Evolutionary conservation across 2,797 vertebrate species (phyloP).

Genomic region (Petrocephalus schoutedeni): DNA sequence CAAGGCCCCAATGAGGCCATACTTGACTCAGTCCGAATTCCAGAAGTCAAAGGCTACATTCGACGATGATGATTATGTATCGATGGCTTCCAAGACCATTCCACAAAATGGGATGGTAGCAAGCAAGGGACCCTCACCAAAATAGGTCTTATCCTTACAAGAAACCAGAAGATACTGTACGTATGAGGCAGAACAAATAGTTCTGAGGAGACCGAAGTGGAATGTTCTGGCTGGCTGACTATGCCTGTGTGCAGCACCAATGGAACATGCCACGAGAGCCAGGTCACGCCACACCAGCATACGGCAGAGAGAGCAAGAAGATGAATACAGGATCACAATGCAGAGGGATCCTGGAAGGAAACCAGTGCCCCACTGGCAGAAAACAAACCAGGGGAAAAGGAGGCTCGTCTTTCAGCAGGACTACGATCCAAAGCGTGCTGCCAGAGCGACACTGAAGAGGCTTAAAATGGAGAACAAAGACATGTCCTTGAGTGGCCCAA

Average conservation of each 20-base stretch:
- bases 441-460: neutral
- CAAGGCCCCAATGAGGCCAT: neutral
- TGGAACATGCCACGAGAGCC: neutral
- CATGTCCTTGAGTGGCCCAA: neutral
- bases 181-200: neutral
- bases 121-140: neutral
- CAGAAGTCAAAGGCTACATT: neutral
- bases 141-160: neutral
- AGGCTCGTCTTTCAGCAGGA: neutral
- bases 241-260: neutral
- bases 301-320: neutral
- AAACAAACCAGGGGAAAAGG: neutral
- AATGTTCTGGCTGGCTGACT: neutral
- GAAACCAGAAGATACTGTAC: neutral
- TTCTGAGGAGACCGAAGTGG: neutral
- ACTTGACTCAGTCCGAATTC: neutral
- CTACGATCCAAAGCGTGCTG: neutral
- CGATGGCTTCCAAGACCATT: neutral
- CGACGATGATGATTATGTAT: neutral
- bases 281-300: neutral
- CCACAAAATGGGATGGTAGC: neutral
- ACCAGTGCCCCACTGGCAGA: neutral
- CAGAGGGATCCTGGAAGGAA: neutral
- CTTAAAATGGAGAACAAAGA: neutral
- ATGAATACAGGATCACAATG: neutral